Conservation (phyloP, 2,888 invertebrate genomes). For the Xestobium rufovillosum region DNA sequence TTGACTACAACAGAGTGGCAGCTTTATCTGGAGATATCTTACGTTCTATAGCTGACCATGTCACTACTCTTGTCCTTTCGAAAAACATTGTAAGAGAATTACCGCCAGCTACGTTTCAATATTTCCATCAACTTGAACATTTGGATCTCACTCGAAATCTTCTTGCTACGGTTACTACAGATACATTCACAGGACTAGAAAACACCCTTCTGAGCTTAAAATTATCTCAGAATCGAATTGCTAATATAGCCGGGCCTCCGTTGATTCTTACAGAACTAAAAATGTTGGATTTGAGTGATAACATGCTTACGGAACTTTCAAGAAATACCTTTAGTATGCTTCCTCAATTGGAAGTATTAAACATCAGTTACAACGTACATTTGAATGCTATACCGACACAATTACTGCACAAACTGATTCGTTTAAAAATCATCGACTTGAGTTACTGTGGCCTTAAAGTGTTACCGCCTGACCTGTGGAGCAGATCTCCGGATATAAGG, state of each 20-base stretch:
- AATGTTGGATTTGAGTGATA: conserved; percentile 70
- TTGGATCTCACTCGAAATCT: conserved; percentile 77
- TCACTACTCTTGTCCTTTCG: conserved; percentile 63
- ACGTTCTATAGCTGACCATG: conserved; percentile 62
- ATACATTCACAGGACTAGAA: conserved; percentile 71
- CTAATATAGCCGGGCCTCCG: conserved; percentile 57
- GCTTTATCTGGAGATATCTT: conserved; percentile 75
- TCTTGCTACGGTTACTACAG: conserved; percentile 60
- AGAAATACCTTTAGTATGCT: conserved; percentile 60
- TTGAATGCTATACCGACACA: conserved; percentile 56
- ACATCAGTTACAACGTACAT: conserved; percentile 68
- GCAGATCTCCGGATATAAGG: conserved; percentile 58
- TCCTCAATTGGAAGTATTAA: conserved; percentile 60
- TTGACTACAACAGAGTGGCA: conserved; percentile 82
- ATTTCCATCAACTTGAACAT: conserved; percentile 62
- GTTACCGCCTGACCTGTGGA: conserved; percentile 63
- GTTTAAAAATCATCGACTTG: conserved; percentile 63
- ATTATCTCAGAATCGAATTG: conserved; percentile 66
- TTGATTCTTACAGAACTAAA: conserved; percentile 57
- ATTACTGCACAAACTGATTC: conserved; percentile 63
- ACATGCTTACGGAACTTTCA: conserved; percentile 66
- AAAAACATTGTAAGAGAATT: conserved; percentile 82
- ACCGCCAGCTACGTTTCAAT: conserved; percentile 70
- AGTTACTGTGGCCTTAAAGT: conserved; percentile 67
- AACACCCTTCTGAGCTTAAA: conserved; percentile 63